Base-by-base conservation (phyloP, 2,888 invertebrate genomes). In the Leptogaster cylindrica region DNA sequence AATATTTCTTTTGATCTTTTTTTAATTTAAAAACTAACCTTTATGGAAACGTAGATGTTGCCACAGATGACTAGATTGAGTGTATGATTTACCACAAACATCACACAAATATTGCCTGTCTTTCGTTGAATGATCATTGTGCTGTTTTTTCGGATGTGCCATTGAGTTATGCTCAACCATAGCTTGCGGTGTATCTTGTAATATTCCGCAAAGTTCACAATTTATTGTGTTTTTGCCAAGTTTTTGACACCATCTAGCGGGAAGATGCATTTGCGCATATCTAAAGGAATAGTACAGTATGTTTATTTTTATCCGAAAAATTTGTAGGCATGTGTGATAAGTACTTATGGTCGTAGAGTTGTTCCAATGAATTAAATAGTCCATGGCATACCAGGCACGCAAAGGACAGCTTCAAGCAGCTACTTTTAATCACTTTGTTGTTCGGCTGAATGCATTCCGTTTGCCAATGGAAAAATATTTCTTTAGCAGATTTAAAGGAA, bases 11-110 rank as follows among this genome's bases (percentile, higher is more conserved):
- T 14, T 14, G 23, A 25, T 18, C 16, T 7, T 1, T 3, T 8
- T 20, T 1, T 12, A 23, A 7, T 14, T 0, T 20, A 46, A 46
- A 51, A 44, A n/a, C 0, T 72, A 77, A 80, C 86, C 87, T 82
- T 86, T 85, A 76, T 87, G 87, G 72, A 87, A 87, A 70, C 87
- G 80, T 76, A 87, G 84, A 73, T 87, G 87, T 66, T 87, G 87
- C 86, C 87, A 87, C 72, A 87, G 79, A 74, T 87, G 87, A 61
- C 86, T 86, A 0, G 87, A 87, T 74, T 87, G 87, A 0, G 87
- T 81, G 72, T 85, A 85, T 3, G 85, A 84, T 69, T 84, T 82
- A n/a, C 86, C 86, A 71, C 87, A 87, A 46, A 86, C 83, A 72
- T 87, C 87, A 71, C 87, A 87, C 4, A 85, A 80, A 72, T 84